phyloP scores from a whole-genome alignment of 2,113 vertebrate genomes.

The Anarhynchus alexandrinus region DNA sequence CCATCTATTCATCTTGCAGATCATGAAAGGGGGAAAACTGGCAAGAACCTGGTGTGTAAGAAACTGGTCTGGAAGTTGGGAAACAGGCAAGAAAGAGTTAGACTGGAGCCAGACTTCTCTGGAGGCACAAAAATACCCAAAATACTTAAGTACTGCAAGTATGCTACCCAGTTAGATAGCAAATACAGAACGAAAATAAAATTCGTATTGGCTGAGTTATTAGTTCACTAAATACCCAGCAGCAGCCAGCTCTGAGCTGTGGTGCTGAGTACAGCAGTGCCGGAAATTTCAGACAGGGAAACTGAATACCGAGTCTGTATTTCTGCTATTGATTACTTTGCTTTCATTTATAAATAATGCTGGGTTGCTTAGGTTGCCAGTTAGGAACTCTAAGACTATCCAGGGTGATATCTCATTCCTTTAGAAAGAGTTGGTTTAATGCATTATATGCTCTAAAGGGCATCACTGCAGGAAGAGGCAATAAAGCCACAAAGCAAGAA shows the following conservation, averaged over 20 bases:
- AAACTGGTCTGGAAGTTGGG: background rate
- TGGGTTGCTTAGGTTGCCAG: background rate
- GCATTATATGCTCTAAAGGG: background rate
- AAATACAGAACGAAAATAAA: background rate
- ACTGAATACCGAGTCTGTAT: background rate
- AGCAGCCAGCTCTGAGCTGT: background rate
- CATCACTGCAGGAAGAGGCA: background rate
- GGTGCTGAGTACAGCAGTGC: background rate
- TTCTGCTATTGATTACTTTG: conserved; percentile 26
- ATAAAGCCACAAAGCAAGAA: background rate
- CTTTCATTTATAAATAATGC: conserved; percentile 50
- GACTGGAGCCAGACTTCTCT: background rate
- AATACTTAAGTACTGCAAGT: background rate
- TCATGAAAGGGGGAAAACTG: background rate
- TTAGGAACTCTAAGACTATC: background rate
- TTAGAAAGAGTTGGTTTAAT: background rate
- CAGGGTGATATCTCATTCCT: background rate
- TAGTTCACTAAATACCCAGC: background rate
- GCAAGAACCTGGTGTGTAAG: background rate
- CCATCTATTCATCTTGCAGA: background rate
- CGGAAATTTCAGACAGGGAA: background rate
- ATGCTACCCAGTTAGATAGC: background rate
- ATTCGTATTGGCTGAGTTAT: background rate
- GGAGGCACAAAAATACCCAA: background rate
- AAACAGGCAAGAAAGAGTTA: background rate